phyloP scores from a whole-genome alignment of 2,797 vertebrate species.

The Periparus ater region DNA sequence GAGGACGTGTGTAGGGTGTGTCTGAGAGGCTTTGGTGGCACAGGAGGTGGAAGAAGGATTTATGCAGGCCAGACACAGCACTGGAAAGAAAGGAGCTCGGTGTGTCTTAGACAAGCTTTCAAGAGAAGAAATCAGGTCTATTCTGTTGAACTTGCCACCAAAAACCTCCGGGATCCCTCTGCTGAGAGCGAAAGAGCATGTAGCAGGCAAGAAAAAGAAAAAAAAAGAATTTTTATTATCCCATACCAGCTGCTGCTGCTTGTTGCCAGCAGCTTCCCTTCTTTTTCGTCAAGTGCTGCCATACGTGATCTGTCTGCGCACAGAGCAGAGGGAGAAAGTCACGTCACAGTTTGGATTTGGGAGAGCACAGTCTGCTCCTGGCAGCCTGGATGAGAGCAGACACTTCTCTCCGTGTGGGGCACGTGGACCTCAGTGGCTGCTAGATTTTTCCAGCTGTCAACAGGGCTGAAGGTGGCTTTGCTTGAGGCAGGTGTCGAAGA shows the following conservation, averaged over 20 bases:
- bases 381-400: background rate
- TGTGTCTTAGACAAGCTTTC: background rate
- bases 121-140: background rate
- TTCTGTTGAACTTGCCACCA: background rate
- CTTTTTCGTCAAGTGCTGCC: background rate
- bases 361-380: background rate
- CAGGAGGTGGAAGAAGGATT: background rate
- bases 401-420: background rate
- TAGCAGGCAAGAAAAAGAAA: background rate
- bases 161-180: background rate
- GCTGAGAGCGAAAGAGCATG: background rate
- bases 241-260: background rate
- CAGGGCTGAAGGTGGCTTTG: conserved; percentile 3
- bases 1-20: background rate
- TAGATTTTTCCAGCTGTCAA: background rate
- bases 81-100: background rate
- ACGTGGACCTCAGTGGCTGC: background rate
- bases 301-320: background rate
- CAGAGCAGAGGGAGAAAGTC: background rate
- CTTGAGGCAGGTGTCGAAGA: background rate
- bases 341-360: background rate
- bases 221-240: background rate
- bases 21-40: background rate
- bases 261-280: background rate
- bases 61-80: background rate